Base-by-base conservation (phyloP, 2,113 vertebrate genomes). In the Nansenia antarctica region DNA sequence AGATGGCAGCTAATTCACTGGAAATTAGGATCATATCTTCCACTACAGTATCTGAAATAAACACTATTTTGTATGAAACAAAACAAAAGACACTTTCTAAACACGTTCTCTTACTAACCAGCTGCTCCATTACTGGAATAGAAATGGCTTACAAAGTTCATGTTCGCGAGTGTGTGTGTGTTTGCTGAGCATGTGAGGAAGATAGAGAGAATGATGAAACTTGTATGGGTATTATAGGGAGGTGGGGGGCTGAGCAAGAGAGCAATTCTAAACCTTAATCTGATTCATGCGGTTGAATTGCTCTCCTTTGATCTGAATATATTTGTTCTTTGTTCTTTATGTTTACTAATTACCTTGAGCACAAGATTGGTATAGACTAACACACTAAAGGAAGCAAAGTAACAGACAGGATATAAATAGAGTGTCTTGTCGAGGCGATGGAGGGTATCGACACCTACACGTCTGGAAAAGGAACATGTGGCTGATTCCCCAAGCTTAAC, bases 351-450 rank as follows among this genome's bases (percentile, higher is more conserved):
- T 59, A 75, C 68, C 55, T 47, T 42, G 49, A 42, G 34, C 52
- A 58, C 54, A 18, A 5, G 59, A 59, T 52, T 60, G 66, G 66
- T 58, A 60, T 2, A 30, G 24, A 24, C 18, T n/a, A 26, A 26
- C 22, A 1, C 22, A 27, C 22, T 55, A 14, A 55, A 20, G n/a
- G n/a, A n/a, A 49, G 53, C 53, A 26, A 29, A 55, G 45, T 26
- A 54, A 54, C 69, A 69, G 29, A 20, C 35, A 18, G 77, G 53
- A 64, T 72, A 80, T 75, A 79, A 72, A 76, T 62, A 76, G 61
- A 27, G 26, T 31, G 65, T 65, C 69, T 37, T 62, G 77, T 67
- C 30, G 70, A 54, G 59, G 65, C 72, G 59, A 61, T 32, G 60
- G 24, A 65, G 60, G 64, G 29, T 42, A 42, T 42, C 39, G 18